Evolutionary conservation across 35 echinoderm and acorn worm genomes (phyloP).

Genomic region (Patiria miniata): DNA sequence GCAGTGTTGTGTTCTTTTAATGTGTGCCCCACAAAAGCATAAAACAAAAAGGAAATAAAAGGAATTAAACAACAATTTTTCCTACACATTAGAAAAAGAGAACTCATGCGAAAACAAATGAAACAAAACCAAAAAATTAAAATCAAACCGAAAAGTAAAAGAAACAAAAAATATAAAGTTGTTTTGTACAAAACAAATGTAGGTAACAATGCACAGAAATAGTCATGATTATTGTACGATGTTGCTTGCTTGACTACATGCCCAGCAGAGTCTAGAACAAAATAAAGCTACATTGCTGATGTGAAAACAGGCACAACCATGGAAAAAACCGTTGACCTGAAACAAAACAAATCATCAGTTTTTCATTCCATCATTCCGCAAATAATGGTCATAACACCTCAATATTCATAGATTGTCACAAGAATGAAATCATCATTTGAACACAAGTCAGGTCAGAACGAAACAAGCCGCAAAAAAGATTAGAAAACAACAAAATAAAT

Average conservation of each 20-base stretch:
- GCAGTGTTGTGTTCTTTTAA: too few relatives aligned
- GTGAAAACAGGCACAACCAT: slow-evolving; percentile 33
- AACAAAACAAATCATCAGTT: not conserved
- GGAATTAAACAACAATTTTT: slow-evolving; percentile 2
- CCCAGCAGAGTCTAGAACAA: not conserved
- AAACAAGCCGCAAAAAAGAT: slow-evolving; percentile 33
- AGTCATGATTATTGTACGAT: not conserved
- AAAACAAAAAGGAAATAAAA: not conserved
- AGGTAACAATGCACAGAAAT: not conserved
- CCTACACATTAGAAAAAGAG: not conserved
- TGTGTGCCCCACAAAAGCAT: not conserved
- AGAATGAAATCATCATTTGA: slow-evolving; percentile 25
- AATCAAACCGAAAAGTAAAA: not conserved
- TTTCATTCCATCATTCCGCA: slow-evolving; percentile 18
- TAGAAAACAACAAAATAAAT: slow-evolving; percentile 14
- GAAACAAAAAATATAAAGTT: not conserved
- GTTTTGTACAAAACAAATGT: slow-evolving; percentile 12
- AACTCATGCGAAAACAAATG: slow-evolving; percentile 17
- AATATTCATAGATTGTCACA: slow-evolving; percentile 34
- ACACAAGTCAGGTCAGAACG: slow-evolving; percentile 26
- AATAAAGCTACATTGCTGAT: slow-evolving; percentile 31
- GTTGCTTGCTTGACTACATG: slow-evolving; percentile 14
- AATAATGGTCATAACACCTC: slow-evolving; percentile 9
- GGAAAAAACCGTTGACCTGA: slow-evolving; percentile 17
- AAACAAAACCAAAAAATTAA: not conserved